A percentile compares a stretch with the other conserved stretches of the same genome.
Evolutionary conservation across 2,888 invertebrate species (phyloP).

Genomic region (Halocaridina rubra): DNA sequence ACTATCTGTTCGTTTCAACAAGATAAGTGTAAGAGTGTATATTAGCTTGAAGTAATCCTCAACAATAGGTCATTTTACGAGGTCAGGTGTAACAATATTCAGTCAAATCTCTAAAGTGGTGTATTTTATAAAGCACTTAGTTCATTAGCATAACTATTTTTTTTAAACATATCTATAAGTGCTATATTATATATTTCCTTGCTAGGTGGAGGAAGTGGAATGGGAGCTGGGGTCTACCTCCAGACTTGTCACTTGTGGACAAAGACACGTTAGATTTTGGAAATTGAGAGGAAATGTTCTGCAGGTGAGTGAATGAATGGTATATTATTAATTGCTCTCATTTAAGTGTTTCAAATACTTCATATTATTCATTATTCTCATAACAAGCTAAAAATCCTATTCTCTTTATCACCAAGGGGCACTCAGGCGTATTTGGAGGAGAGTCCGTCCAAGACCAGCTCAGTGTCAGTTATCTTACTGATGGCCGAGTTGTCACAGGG

Average conservation of each 20-base stretch:
- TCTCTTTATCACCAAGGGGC: neutral
- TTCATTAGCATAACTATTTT: too few species aligned
- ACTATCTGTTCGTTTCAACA: too few species aligned
- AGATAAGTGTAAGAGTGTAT: too few species aligned
- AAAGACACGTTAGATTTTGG: conserved; percentile 71
- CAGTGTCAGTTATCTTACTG: conserved; percentile 35
- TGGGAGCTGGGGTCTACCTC: conserved; percentile 68
- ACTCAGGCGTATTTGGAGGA: conserved; percentile 32
- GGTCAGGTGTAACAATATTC: too few species aligned
- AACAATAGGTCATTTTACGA: too few species aligned
- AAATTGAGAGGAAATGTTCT: conserved; percentile 67
- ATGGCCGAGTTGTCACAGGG: conserved; percentile 66
- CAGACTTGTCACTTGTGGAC: conserved; percentile 69
- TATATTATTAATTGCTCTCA: too few species aligned
- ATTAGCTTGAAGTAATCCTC: too few species aligned
- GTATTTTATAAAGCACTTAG: too few species aligned
- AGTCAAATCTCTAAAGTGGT: too few species aligned
- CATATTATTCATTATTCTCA: neutral
- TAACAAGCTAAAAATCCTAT: too few species aligned
- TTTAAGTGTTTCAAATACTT: too few species aligned
- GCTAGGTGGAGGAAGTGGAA: conserved; percentile 68
- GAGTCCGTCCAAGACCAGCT: conserved; percentile 30
- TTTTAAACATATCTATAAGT: too few species aligned
- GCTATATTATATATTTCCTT: neutral
- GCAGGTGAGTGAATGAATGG: conserved; percentile 33